These are phyloP conservation scores for Itoplectis maculator DNA, from an alignment of 2,888 invertebrate genomes.

Conservation along the genomic window DNA sequence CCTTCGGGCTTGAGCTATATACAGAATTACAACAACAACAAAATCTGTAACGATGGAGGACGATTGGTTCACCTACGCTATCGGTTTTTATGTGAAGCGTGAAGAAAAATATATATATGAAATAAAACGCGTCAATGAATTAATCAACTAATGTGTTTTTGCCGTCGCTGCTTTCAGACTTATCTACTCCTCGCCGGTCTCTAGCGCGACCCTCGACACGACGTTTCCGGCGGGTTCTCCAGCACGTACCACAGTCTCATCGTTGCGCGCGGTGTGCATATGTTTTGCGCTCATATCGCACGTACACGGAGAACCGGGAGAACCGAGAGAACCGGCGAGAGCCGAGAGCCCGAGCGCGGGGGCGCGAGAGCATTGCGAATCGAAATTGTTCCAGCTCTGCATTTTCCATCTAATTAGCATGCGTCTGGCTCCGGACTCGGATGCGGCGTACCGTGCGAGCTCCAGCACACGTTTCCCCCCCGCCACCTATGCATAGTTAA, in stretches of 20 bases:
- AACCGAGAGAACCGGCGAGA: background rate
- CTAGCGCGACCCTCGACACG: background rate
- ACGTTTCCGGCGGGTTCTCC: constrained; percentile 6
- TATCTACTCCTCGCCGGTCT: background rate
- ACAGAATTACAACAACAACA: background rate
- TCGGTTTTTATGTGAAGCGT: background rate
- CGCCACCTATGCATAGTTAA: constrained; percentile 52
- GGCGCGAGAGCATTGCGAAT: constrained; percentile 47
- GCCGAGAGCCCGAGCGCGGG: too few relatives aligned
- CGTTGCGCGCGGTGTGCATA: constrained; percentile 3
- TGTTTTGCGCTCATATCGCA: constrained; percentile 27
- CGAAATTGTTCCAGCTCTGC: constrained; percentile 59
- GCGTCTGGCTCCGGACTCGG: constrained; percentile 55
- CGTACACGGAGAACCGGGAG: background rate
- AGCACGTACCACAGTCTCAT: background rate
- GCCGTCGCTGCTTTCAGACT: background rate
- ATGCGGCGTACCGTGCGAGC: constrained; percentile 43
- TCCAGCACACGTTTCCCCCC: constrained; percentile 8
- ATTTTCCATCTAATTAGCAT: constrained; percentile 63
- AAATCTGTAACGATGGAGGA: constrained; percentile 36
- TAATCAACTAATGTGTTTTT: constrained; percentile 6
- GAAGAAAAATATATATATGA: background rate
- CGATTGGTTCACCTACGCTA: constrained; percentile 29
- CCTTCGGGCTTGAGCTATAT: background rate
- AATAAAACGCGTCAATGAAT: background rate